Conservation (phyloP, 2,113 vertebrate genomes). For the Amblyornis subalaris region DNA sequence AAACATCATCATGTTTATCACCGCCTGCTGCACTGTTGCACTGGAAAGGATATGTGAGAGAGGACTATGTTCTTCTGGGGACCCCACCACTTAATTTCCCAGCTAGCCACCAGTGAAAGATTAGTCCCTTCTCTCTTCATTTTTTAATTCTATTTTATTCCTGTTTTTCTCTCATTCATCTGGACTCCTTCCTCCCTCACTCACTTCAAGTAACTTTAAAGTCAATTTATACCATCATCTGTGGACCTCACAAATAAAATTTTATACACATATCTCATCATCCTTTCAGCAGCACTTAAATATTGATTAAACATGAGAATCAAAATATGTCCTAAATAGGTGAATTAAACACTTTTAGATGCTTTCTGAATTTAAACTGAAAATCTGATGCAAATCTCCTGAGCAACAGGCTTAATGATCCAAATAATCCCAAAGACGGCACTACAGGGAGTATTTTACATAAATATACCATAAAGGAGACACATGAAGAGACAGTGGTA, state of each 20-base stretch:
- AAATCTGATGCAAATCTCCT: background rate
- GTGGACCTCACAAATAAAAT: background rate
- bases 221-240: background rate
- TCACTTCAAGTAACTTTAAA: background rate
- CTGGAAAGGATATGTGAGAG: background rate
- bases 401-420: background rate
- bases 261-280: background rate
- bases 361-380: background rate
- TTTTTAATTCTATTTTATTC: background rate
- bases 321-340: background rate
- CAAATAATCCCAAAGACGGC: background rate
- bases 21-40: background rate
- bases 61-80: background rate
- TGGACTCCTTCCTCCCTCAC: background rate
- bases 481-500: background rate
- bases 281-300: background rate
- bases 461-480: background rate
- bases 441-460: background rate
- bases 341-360: background rate
- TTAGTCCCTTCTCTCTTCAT: background rate
- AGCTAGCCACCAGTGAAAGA: background rate
- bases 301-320: background rate
- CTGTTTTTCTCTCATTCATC: background rate
- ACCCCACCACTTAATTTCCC: background rate
- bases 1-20: background rate